Conservation (phyloP, 2,113 vertebrate genomes). For the Nothoprocta perdicaria region DNA sequence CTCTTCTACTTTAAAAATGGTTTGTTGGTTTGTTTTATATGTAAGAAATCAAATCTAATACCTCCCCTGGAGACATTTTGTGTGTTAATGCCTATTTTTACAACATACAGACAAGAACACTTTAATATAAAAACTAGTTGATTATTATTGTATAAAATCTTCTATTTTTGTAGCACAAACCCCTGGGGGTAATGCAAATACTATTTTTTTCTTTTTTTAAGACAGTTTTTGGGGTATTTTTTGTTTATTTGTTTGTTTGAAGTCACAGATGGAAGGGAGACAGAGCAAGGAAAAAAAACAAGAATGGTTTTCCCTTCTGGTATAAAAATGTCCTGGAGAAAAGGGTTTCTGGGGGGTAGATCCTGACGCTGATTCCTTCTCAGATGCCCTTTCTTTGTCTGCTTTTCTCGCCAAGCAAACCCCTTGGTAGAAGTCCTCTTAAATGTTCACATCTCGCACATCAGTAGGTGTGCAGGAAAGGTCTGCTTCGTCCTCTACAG, state of each 20-base stretch:
- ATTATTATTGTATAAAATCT: slow-evolving; percentile 78
- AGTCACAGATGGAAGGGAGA: slow-evolving; percentile 79
- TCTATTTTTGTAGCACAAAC: slow-evolving; percentile 77
- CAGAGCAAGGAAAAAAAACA: slow-evolving; percentile 65
- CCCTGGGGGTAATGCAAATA: slow-evolving; percentile 77
- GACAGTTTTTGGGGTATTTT: slow-evolving; percentile 73
- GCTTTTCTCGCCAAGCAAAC: slow-evolving; percentile 64
- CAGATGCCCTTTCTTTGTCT: slow-evolving; percentile 56
- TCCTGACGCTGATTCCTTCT: slow-evolving; percentile 69
- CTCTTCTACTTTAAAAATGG: slow-evolving; percentile 87
- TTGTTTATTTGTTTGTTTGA: slow-evolving; percentile 76
- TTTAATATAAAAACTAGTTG: slow-evolving; percentile 86
- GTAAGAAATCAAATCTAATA: slow-evolving; percentile 79
- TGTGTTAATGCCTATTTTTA: slow-evolving; percentile 82
- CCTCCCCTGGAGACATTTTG: slow-evolving; percentile 76
- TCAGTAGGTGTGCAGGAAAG: slow-evolving; percentile 96
- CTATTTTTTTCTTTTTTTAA: slow-evolving; percentile 74
- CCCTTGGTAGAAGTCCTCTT: slow-evolving; percentile 71
- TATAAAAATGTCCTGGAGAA: slow-evolving; percentile 71
- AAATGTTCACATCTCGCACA: slow-evolving; percentile 96
- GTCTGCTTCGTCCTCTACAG: slow-evolving; percentile 87
- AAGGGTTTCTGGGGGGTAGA: slow-evolving; percentile 59
- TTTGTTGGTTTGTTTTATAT: slow-evolving; percentile 73
- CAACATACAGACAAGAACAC: slow-evolving; percentile 80
- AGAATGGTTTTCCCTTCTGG: slow-evolving; percentile 76